A percentile compares a stretch with the other conserved stretches of the same genome.
phyloP scores from a whole-genome alignment of 2,888 invertebrate genomes.

The Mythimna pallens region DNA sequence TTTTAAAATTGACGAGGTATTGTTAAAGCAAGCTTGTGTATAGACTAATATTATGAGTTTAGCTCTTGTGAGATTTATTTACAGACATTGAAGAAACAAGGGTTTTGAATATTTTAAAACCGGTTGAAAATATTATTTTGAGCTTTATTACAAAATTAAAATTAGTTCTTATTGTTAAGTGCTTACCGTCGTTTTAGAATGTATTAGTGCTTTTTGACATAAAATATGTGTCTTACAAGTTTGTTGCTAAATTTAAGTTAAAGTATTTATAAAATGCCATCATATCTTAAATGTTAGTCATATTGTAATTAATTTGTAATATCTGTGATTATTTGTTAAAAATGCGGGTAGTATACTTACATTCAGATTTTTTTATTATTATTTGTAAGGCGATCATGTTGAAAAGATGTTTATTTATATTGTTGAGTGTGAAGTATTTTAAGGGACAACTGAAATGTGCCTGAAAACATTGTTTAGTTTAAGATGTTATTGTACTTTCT shows the following conservation, averaged over 20 bases:
- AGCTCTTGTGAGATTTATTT: slow-evolving; percentile 3
- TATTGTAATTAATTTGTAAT: slow-evolving; percentile 56
- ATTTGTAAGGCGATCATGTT: slow-evolving; percentile 39
- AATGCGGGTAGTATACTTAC: slow-evolving; percentile 64
- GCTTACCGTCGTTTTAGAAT: too few relatives aligned
- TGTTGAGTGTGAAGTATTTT: slow-evolving; percentile 44
- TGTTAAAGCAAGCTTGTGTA: slow-evolving; percentile 14
- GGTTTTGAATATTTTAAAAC: background rate
- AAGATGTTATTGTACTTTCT: slow-evolving; percentile 56
- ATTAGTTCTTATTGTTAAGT: background rate
- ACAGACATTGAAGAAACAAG: background rate
- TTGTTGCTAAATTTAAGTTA: slow-evolving; percentile 41
- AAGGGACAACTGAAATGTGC: slow-evolving; percentile 42
- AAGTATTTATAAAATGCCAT: slow-evolving; percentile 42
- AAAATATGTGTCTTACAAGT: slow-evolving; percentile 6
- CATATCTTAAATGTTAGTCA: slow-evolving; percentile 57
- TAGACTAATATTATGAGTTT: background rate
- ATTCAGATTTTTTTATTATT: slow-evolving; percentile 23
- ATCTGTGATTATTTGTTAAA: slow-evolving; percentile 63
- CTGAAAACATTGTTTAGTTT: slow-evolving; percentile 49
- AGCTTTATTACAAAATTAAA: background rate
- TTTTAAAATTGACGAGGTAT: slow-evolving; percentile 9
- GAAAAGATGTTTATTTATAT: slow-evolving; percentile 49
- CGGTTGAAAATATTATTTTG: background rate
- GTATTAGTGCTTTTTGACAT: too few relatives aligned